These are phyloP conservation scores for Pitta sordida DNA, from an alignment of 2,113 vertebrate species.

Conservation along the genomic window DNA sequence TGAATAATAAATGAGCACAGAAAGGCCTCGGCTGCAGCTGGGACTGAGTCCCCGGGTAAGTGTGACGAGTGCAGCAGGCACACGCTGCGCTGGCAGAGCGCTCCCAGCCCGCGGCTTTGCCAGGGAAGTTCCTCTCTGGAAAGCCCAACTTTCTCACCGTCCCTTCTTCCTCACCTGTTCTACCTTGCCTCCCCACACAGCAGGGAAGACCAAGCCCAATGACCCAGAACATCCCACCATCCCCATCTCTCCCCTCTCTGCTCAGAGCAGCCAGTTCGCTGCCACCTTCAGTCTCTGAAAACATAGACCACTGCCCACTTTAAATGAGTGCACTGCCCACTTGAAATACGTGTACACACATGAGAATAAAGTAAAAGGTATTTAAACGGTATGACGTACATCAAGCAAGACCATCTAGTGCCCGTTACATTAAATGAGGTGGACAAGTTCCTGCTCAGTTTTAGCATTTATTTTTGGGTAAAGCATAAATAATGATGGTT, in stretches of 20 bases:
- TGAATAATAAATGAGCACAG: slow-evolving; percentile 9
- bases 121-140: too few species aligned
- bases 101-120: neutral
- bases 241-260: neutral
- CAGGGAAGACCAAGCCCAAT: rapidly evolving
- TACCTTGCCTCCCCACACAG: neutral
- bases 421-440: neutral
- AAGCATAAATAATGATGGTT: rapidly evolving
- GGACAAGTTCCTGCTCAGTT: neutral
- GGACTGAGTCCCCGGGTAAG: neutral
- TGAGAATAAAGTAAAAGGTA: neutral
- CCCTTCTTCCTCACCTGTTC: neutral
- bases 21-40: neutral
- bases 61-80: neutral
- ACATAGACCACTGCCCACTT: rapidly evolving
- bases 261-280: neutral
- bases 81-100: rapidly evolving
- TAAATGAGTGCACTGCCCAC: rapidly evolving
- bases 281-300: rapidly evolving
- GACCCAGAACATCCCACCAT: rapidly evolving
- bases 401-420: neutral
- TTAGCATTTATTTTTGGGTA: neutral
- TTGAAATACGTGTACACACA: neutral
- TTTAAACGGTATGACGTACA: neutral
- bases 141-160: rapidly evolving